Percentiles rank a stretch among this genome's conserved stretches.
Evolutionary conservation across 2,113 vertebrate genomes (phyloP).

Genomic region (Cairina moschata): DNA sequence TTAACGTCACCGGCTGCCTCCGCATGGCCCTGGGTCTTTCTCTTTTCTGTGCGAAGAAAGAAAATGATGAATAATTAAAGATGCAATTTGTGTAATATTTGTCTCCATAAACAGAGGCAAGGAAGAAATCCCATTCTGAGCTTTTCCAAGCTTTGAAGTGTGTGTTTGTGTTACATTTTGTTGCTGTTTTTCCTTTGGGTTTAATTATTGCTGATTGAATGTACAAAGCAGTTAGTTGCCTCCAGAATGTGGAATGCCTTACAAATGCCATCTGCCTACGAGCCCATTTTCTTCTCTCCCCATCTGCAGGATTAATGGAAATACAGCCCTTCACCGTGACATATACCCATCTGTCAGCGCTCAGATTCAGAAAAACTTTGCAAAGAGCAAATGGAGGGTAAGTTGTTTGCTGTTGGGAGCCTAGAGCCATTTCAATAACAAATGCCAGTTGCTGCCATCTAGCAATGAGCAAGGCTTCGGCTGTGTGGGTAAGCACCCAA

Average conservation of each 20-base stretch:
- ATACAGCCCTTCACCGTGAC: conserved; percentile 86
- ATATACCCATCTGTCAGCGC: conserved; percentile 90
- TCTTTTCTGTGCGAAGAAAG: background rate
- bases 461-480: background rate
- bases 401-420: conserved; percentile 33
- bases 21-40: background rate
- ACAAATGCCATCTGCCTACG: conserved; percentile 64
- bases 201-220: conserved; percentile 73
- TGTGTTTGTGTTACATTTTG: conserved; percentile 61
- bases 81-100: conserved; percentile 23
- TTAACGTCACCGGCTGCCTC: background rate
- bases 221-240: conserved; percentile 46
- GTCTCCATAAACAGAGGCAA: conserved; percentile 29
- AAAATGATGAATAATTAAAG: conserved; percentile 19
- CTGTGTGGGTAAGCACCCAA: background rate
- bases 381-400: conserved; percentile 94
- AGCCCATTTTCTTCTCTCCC: conserved; percentile 49
- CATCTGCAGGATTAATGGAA: conserved; percentile 87
- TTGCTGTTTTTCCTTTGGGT: conserved; percentile 70
- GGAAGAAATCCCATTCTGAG: conserved; percentile 36
- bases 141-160: conserved; percentile 24
- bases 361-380: conserved; percentile 93
- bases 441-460: background rate
- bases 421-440: background rate
- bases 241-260: conserved; percentile 57